Evolutionary conservation across 2,888 invertebrate species (phyloP), one percentile per base, ranked within the genome.

Genomic region (Eretmocerus hayati): DNA sequence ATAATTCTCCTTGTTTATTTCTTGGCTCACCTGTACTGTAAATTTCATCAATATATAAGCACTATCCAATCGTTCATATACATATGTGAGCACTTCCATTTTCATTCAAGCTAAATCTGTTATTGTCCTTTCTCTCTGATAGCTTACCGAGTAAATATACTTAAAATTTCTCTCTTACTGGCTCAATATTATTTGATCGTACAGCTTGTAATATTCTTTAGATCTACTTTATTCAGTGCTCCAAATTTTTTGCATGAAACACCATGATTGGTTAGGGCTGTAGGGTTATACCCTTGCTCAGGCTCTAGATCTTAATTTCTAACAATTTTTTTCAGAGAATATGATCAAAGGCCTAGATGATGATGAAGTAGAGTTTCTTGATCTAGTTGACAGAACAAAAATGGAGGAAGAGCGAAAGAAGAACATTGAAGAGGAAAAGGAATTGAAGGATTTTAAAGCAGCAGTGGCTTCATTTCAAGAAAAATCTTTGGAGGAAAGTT

Each of bases 281-380:
- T 26, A 26, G n/a, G n/a, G n/a, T n/a, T n/a, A n/a, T n/a, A n/a
- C n/a, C n/a, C n/a, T n/a, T n/a, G n/a, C n/a, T n/a, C n/a, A n/a
- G n/a, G n/a, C n/a, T n/a, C n/a, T n/a, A n/a, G n/a, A 26, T 26
- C 11, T 6, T 26, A 26, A 26, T 6, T 9, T 26, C 11, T 11
- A 26, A 26, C 11, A 11, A 26, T 26, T 9, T 19, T 54, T 67
- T 72, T 5, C 63, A 88, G 87, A 87, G 65, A 88, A 88, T 71
- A 83, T 88, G 78, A 87, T 88, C 62, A 81, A 92, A 67, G 94
- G 94, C 1, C 74, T 97, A 40, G 94, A 96, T 67, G 95, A 95
- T 67, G 97, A 96, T 69, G 97, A 97, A 74, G 88, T 92, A 0
- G 88, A 92, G 55, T 97, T 96, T 71, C 74, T 97, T 40, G 92